Conservation (phyloP, 92 coral and sea anemone genomes). For the Bergia sp. region DNA sequence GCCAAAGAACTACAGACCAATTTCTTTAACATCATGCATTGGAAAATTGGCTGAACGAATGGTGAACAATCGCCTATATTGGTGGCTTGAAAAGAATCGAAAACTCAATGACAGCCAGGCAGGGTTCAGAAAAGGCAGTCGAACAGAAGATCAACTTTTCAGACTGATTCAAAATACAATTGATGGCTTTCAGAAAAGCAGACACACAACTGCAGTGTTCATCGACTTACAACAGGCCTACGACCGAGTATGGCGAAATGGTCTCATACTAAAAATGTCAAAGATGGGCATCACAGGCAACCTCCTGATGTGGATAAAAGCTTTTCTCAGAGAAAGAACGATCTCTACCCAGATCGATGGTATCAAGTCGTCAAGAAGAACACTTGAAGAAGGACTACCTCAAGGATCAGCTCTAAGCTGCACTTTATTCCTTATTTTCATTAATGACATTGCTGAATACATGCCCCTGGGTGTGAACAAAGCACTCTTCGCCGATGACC, state of each 20-base stretch:
- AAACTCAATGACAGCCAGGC: background rate
- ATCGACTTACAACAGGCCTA: background rate
- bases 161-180: background rate
- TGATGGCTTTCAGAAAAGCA: background rate
- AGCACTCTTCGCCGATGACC: background rate
- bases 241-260: background rate
- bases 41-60: background rate
- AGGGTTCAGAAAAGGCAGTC: background rate
- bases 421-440: background rate
- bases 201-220: conserved; percentile 4
- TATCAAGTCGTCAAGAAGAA: background rate
- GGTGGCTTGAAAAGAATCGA: background rate
- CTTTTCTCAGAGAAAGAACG: background rate
- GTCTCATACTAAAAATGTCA: background rate
- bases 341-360: background rate
- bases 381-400: background rate
- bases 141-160: conserved; percentile 1
- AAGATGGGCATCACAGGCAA: conserved; percentile 6
- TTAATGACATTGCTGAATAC: conserved; percentile 15
- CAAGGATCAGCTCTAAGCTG: background rate
- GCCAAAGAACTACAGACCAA: background rate
- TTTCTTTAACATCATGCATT: background rate
- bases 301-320: background rate
- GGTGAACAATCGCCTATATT: background rate
- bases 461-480: background rate